Evolutionary conservation across 1,140 invertebrate genomes (phyloP).

Genomic region (Drosophila ambigua): DNA sequence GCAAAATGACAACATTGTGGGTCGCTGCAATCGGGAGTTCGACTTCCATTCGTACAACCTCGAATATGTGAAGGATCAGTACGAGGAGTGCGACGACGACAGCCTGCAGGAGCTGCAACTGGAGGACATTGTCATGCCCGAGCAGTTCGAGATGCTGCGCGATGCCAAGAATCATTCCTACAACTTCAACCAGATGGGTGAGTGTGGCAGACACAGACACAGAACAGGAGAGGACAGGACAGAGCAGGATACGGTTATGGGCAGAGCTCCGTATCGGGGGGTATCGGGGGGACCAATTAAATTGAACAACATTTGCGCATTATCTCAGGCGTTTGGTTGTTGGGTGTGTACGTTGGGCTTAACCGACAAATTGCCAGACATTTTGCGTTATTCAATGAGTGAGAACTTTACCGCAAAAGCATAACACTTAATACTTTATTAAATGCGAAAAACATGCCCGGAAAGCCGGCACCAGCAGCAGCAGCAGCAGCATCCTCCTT

Average conservation of each 20-base stretch:
- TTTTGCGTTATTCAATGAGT: slow-evolving; percentile 73
- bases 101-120: slow-evolving; percentile 46
- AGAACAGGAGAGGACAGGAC: too few relatives aligned
- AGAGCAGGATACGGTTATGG: not conserved
- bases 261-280: not conserved
- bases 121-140: slow-evolving; percentile 72
- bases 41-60: slow-evolving; percentile 68
- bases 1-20: slow-evolving; percentile 71
- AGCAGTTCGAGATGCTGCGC: slow-evolving; percentile 69
- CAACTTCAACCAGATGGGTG: slow-evolving; percentile 65
- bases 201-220: slow-evolving; percentile 18
- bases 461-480: slow-evolving; percentile 6
- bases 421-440: slow-evolving; percentile 82
- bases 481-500: not conserved
- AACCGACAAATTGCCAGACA: slow-evolving; percentile 64
- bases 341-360: not conserved
- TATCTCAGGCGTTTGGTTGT: slow-evolving; percentile 16
- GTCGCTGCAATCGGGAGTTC: slow-evolving; percentile 72
- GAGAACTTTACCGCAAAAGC: slow-evolving; percentile 73
- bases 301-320: slow-evolving; percentile 65
- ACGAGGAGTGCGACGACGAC: slow-evolving; percentile 66
- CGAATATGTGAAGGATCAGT: slow-evolving; percentile 45
- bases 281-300: slow-evolving; percentile 22
- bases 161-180: slow-evolving; percentile 63
- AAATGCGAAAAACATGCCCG: slow-evolving; percentile 76